Conservation (phyloP, 2,113 vertebrate genomes). For the Bubo scandiacus region DNA sequence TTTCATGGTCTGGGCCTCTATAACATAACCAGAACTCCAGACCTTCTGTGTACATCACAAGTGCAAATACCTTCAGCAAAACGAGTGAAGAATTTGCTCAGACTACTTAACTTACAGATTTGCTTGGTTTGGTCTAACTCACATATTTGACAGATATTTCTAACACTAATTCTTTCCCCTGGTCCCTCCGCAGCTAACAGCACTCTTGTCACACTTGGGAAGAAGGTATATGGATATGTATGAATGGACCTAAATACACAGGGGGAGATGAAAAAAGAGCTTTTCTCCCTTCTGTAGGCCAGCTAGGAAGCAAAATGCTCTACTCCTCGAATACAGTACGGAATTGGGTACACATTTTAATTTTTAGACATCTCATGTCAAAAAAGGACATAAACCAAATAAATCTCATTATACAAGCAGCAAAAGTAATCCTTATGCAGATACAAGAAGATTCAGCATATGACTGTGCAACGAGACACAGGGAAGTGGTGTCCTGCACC, state of each 20-base stretch:
- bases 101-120: background rate
- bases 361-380: background rate
- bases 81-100: background rate
- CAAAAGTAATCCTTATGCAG: background rate
- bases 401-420: background rate
- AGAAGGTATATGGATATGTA: rapidly evolving
- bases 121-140: background rate
- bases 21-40: background rate
- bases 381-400: background rate
- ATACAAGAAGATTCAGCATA: background rate
- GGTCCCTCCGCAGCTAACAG: background rate
- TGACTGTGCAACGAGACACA: background rate
- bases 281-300: background rate
- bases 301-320: background rate
- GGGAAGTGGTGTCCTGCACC: background rate
- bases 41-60: too few species aligned
- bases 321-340: background rate
- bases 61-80: background rate
- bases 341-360: background rate
- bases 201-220: background rate
- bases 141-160: background rate
- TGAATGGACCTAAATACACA: background rate
- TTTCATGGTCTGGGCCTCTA: background rate
- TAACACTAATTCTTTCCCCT: background rate
- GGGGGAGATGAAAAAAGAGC: background rate